Conservation (phyloP, 2,797 vertebrate species). For the Oreochromis mossambicus region DNA sequence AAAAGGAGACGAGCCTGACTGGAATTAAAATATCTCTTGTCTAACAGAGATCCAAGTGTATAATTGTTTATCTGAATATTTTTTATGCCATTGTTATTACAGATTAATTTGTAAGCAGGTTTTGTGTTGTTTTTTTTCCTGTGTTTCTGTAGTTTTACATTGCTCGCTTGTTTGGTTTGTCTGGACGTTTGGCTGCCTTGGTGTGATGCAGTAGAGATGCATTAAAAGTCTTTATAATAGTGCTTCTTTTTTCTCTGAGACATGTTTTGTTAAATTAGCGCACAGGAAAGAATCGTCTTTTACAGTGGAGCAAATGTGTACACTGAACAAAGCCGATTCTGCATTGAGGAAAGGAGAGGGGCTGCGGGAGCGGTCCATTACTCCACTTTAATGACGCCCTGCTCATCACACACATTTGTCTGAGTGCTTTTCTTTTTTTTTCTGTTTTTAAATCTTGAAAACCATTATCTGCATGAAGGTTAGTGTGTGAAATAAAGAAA, state of each 20-base stretch:
- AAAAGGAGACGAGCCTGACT: background rate
- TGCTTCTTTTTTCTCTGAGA: background rate
- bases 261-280: background rate
- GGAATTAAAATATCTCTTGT: background rate
- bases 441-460: background rate
- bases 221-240: constrained; percentile 17
- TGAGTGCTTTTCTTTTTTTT: background rate
- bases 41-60: background rate
- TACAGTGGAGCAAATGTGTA: background rate
- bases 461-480: background rate
- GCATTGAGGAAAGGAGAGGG: background rate
- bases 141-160: background rate
- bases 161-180: background rate
- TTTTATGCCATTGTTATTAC: background rate
- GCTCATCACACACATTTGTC: background rate
- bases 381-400: background rate
- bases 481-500: background rate
- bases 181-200: background rate
- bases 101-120: background rate
- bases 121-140: background rate
- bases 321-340: background rate
- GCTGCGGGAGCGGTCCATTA: background rate
- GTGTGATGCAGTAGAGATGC: background rate
- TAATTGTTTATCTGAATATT: background rate
- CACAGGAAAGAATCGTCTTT: background rate